Percentiles rank a stretch among this genome's conserved stretches.
Evolutionary conservation across 2,888 invertebrate species (phyloP).

Genomic region (Eurytoma californica): DNA sequence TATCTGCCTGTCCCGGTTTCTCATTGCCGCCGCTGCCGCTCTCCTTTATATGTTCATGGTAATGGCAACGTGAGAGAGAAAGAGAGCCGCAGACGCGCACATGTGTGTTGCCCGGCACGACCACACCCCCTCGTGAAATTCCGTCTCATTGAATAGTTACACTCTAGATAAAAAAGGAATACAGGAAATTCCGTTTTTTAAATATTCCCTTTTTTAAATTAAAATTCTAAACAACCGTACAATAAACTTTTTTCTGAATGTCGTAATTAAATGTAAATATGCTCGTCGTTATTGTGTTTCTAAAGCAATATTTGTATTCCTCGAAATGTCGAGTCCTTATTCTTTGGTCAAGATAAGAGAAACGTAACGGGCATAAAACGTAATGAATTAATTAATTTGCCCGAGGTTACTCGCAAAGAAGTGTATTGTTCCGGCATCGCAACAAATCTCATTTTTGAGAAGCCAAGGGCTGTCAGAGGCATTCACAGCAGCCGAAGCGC

Average conservation of each 20-base stretch:
- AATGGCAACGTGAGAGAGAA: conserved; percentile 39
- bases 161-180: conserved; percentile 49
- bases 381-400: conserved; percentile 50
- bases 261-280: too few species aligned
- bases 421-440: conserved; percentile 33
- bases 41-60: conserved; percentile 49
- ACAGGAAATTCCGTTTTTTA: conserved; percentile 46
- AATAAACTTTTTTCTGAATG: too few species aligned
- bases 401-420: conserved; percentile 34
- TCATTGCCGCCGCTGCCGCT: conserved; percentile 37
- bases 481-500: conserved; percentile 57
- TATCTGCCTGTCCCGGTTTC: conserved; percentile 61
- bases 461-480: conserved; percentile 60
- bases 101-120: conserved; percentile 24
- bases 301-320: too few species aligned
- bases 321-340: too few species aligned
- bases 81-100: conserved; percentile 14
- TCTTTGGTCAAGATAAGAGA: too few species aligned
- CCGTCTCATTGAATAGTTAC: conserved; percentile 57
- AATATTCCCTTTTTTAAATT: conserved; percentile 40
- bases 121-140: conserved; percentile 50
- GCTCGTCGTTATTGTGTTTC: too few species aligned
- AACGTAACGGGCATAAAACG: background rate
- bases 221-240: too few species aligned
- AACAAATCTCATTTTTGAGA: conserved; percentile 64